These are phyloP conservation scores for Cheirogaleus medius DNA, from an alignment of 2,113 vertebrate species.

Conservation along the genomic window DNA sequence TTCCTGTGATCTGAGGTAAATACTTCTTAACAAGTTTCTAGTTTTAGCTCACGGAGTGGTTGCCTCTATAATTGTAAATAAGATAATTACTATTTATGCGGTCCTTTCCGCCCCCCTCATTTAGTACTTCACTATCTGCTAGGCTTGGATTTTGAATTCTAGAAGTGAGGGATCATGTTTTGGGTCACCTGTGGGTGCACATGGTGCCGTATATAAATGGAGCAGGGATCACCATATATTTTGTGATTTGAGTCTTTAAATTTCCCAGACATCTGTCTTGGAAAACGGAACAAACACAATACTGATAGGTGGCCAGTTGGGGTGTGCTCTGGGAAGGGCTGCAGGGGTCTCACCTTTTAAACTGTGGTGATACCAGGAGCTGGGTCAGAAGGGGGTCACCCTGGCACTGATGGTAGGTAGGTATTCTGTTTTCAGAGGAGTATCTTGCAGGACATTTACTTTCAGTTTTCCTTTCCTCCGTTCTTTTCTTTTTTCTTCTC, in stretches of 20 bases:
- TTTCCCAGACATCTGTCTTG: not conserved
- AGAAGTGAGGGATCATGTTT: not conserved
- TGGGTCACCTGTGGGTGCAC: not conserved
- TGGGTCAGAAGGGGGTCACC: no score
- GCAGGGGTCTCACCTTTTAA: not conserved
- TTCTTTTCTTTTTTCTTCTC: not conserved
- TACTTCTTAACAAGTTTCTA: not conserved
- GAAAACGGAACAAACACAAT: not conserved
- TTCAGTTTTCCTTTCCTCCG: not conserved
- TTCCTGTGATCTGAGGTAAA: not conserved
- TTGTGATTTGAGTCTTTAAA: not conserved
- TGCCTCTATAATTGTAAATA: not conserved
- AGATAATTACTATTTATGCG: not conserved
- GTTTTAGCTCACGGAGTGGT: not conserved
- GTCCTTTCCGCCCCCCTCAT: accelerated
- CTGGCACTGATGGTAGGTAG: no score
- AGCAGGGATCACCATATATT: not conserved
- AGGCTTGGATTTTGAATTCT: not conserved
- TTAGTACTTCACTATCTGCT: accelerated
- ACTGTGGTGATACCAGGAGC: accelerated
- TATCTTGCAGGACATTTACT: not conserved
- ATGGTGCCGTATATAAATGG: accelerated
- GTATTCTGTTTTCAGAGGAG: not conserved
- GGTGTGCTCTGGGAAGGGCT: not conserved
- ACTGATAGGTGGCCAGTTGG: accelerated